Percentiles rank a stretch among this genome's conserved stretches.
phyloP scores from a whole-genome alignment of 1,140 invertebrate species.

The Papilio dardanus region DNA sequence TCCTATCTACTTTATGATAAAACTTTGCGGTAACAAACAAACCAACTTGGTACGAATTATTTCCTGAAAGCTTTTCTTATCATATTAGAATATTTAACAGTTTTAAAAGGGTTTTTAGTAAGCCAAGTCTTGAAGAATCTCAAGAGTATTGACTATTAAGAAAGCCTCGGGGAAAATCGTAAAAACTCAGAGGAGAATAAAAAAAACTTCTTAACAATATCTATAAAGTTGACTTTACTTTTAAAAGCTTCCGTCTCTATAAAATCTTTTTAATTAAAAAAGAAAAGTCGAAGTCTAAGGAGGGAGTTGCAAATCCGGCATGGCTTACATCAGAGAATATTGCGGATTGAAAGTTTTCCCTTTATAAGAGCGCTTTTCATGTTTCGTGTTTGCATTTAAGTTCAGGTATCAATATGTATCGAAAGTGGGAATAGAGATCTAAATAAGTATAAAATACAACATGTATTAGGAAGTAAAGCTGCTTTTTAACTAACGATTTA shows the following conservation, averaged over 20 bases:
- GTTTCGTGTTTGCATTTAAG: conserved; percentile 16
- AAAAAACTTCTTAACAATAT: conserved; percentile 27
- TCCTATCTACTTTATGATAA: conserved; percentile 17
- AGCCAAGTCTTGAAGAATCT: background rate
- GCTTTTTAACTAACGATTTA: background rate
- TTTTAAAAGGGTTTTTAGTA: conserved; percentile 30
- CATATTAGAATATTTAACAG: conserved; percentile 22
- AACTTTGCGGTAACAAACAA: conserved; percentile 27
- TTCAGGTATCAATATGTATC: conserved; percentile 24
- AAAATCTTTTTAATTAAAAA: conserved; percentile 72
- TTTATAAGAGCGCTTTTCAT: conserved; percentile 47
- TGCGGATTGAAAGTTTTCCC: conserved; percentile 59
- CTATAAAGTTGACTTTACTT: conserved; percentile 48
- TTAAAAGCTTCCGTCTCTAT: conserved; percentile 51
- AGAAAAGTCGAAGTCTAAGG: conserved; percentile 56
- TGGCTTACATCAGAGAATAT: conserved; percentile 55
- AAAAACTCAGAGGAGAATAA: conserved; percentile 25
- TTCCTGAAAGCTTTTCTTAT: conserved; percentile 30
- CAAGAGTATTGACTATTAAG: conserved; percentile 27
- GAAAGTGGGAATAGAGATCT: background rate
- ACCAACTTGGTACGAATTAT: conserved; percentile 18
- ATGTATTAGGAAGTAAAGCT: background rate
- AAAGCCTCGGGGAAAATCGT: conserved; percentile 26
- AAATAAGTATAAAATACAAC: background rate
- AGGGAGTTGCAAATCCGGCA: conserved; percentile 71